phyloP scores from a whole-genome alignment of 2,888 invertebrate species.

The Baccha elongata region DNA sequence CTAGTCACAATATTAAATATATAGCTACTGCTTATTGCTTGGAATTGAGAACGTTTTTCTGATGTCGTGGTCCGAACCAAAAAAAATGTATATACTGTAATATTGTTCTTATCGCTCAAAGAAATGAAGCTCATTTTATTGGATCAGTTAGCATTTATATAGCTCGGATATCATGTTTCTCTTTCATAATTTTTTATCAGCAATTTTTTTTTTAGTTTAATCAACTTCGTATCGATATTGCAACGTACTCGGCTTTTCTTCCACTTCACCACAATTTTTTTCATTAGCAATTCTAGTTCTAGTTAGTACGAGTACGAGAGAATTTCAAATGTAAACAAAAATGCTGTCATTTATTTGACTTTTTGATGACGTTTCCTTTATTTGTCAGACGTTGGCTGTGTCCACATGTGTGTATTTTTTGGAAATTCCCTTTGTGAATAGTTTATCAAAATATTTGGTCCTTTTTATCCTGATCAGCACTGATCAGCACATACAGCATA shows the following conservation, averaged over 20 bases:
- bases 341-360: constrained; percentile 49
- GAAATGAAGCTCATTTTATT: constrained; percentile 63
- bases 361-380: constrained; percentile 66
- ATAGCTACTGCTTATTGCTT: constrained; percentile 14
- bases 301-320: too few relatives aligned
- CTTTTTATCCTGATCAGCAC: too few relatives aligned
- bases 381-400: too few relatives aligned
- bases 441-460: too few relatives aligned
- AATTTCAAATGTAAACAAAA: constrained; percentile 71
- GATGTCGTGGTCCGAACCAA: constrained; percentile 30
- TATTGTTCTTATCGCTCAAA: constrained; percentile 45
- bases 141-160: constrained; percentile 51
- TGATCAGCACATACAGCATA: too few relatives aligned
- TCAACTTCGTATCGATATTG: constrained; percentile 24
- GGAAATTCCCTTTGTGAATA: too few relatives aligned
- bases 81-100: constrained; percentile 13
- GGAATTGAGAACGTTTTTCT: constrained; percentile 37
- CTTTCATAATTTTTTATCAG: constrained; percentile 46
- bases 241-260: constrained; percentile 60
- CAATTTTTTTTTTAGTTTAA: constrained; percentile 30
- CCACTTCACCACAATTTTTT: neutral
- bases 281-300: too few relatives aligned
- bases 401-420: too few relatives aligned
- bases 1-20: constrained; percentile 40
- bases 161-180: constrained; percentile 38